Evolutionary conservation across 2,888 invertebrate genomes (phyloP).

Genomic region (Drosophila incognita): DNA sequence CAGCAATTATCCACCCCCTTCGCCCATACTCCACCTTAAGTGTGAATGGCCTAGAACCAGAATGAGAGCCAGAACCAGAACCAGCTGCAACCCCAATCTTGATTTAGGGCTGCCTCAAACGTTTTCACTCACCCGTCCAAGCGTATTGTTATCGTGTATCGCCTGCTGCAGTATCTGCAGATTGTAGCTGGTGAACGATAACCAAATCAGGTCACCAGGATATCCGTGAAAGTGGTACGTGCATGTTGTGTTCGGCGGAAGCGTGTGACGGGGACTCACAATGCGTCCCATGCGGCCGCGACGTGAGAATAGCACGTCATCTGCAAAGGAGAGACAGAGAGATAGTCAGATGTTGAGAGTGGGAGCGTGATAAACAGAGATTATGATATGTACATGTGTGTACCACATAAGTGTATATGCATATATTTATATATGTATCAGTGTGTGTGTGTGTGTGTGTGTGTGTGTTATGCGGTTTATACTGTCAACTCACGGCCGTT

Average conservation of each 20-base stretch:
- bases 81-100: slow-evolving; percentile 7
- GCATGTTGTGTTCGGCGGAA: slow-evolving; percentile 94
- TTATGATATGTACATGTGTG: slow-evolving; percentile 29
- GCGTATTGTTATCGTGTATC: slow-evolving; percentile 86
- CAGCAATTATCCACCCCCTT: not conserved
- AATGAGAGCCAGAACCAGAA: not conserved
- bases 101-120: slow-evolving; percentile 33
- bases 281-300: slow-evolving; percentile 90
- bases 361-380: slow-evolving; percentile 40
- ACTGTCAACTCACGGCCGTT: slow-evolving; percentile 50
- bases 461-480: slow-evolving; percentile 24
- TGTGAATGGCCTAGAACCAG: not conserved
- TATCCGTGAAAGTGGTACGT: slow-evolving; percentile 93
- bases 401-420: not conserved
- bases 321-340: slow-evolving; percentile 73
- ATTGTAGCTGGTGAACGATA: slow-evolving; percentile 94
- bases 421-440: no score
- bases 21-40: not conserved
- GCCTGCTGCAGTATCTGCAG: slow-evolving; percentile 90
- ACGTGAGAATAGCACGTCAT: slow-evolving; percentile 86
- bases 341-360: slow-evolving; percentile 8
- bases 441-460: not conserved
- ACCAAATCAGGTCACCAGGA: slow-evolving; percentile 93
- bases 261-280: slow-evolving; percentile 92
- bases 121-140: slow-evolving; percentile 84